Percentiles rank a stretch among this genome's conserved stretches.
These are phyloP conservation scores for Drosophila bipectinata DNA, from an alignment of 1,140 invertebrate genomes.

Conservation along the genomic window DNA sequence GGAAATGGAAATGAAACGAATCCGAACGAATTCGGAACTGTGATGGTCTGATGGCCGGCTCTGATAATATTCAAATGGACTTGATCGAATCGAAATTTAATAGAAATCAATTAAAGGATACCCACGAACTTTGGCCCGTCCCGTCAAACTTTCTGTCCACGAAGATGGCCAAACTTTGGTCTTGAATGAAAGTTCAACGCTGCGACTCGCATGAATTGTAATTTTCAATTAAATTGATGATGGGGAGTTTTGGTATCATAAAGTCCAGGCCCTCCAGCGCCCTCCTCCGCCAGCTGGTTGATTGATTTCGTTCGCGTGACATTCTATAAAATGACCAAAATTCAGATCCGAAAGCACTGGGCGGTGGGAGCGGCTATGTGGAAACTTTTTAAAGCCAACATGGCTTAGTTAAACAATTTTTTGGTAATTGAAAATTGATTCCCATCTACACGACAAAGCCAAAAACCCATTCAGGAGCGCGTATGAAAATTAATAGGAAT, in stretches of 20 bases:
- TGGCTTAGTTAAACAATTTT: constrained; percentile 54
- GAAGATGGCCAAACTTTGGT: constrained; percentile 12
- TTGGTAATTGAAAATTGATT: constrained; percentile 76
- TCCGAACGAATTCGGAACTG: constrained; percentile 37
- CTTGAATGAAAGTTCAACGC: constrained; percentile 15
- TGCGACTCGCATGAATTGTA: constrained; percentile 71
- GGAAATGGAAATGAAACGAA: constrained; percentile 45
- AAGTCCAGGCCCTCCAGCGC: constrained; percentile 3
- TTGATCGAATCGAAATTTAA: constrained; percentile 52
- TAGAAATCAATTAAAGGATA: constrained; percentile 48
- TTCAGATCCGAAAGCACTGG: background rate
- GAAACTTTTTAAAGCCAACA: constrained; percentile 60
- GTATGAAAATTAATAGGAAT: constrained; percentile 68
- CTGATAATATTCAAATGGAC: constrained; percentile 54
- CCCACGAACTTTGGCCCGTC: constrained; percentile 26
- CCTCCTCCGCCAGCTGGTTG: constrained; percentile 34
- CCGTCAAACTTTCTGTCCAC: constrained; percentile 14
- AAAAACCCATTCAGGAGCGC: constrained; percentile 17
- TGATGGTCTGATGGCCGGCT: constrained; percentile 8
- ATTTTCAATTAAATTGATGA: constrained; percentile 77
- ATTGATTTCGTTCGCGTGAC: constrained; percentile 69
- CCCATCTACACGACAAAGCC: constrained; percentile 38
- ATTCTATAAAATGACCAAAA: constrained; percentile 63
- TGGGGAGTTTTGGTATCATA: constrained; percentile 40
- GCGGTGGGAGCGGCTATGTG: constrained; percentile 11